Base-by-base conservation (phyloP, 2,888 invertebrate genomes). In the Macrophya annulata region DNA sequence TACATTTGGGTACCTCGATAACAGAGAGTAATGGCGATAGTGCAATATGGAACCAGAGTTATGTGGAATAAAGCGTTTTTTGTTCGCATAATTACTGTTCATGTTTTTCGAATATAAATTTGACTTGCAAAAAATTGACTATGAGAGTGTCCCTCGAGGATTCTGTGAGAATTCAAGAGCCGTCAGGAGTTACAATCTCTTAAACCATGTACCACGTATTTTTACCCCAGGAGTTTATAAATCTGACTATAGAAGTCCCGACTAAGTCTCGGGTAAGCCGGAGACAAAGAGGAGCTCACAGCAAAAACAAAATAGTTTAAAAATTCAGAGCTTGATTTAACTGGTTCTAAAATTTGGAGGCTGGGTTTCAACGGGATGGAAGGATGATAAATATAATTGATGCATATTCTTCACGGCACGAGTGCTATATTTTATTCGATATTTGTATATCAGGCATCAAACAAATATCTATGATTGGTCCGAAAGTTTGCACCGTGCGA, bases 391-490 rank as follows among this genome's bases (percentile, higher is more conserved):
- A 68, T 68, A 5, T 37, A 17, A 2, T 68, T 68, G 2, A 37
- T 6, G 17, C 21, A 68, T 37, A 31, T 68, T 37, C 1, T 37
- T 68, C 6, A 68, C 4, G 8, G 68, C 68, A 68, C 62, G 2
- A 68, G 91, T 89, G 1, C 90, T 91, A 89, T 96, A 96, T 68
- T 68, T 68, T 37, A 68, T 68, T 68, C 1, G 15, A 37, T 68
- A 37, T 37, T 5, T 68, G 68, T 12, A 37, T 17, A 68, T 68
- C 37, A 17, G 9, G 6, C 8, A 17, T 68, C 37, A 37, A 68
- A 37, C 12, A 1, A 17, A 37, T 37, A 37, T 37, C 25, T 0
- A 37, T 15, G 10, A 37, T 17, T 31, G 37, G 45, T 74, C 15
- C 45, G 10, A 45, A 74, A 43, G 37, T 68, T 68, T 17, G 37